These are phyloP conservation scores for Amblyornis subalaris DNA, from an alignment of 2,113 vertebrate species.

Conservation along the genomic window DNA sequence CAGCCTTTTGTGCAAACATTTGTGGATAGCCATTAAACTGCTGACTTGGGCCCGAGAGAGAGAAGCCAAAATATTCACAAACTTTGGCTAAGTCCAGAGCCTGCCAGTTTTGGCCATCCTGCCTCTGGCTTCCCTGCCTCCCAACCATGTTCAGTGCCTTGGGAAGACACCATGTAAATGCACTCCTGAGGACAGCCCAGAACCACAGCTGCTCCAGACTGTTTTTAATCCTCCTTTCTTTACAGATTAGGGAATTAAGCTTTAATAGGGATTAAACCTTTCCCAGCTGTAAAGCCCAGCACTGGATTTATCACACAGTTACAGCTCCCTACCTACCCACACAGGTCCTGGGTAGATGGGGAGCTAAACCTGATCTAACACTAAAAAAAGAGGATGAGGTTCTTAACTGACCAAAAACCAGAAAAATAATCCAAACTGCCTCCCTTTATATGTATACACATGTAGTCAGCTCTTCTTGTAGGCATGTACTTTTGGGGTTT, in stretches of 20 bases:
- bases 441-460: fast-evolving
- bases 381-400: neutral
- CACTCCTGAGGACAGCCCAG: neutral
- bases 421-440: neutral
- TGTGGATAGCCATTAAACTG: neutral
- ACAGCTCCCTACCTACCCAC: neutral
- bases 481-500: neutral
- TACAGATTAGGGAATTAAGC: neutral
- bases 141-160: neutral
- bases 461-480: neutral
- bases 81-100: neutral
- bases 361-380: neutral
- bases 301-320: neutral
- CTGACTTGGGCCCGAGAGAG: neutral
- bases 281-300: neutral
- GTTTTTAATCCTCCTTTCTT: neutral
- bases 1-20: conserved; percentile 26
- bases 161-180: neutral
- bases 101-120: neutral
- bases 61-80: neutral
- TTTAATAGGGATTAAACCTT: neutral
- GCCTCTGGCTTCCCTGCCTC: neutral
- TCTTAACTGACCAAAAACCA: neutral
- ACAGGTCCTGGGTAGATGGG: neutral
- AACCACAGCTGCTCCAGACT: neutral